Evolutionary conservation across 2,797 vertebrate genomes (phyloP).

Genomic region (Schizothorax lantsangensis): DNA sequence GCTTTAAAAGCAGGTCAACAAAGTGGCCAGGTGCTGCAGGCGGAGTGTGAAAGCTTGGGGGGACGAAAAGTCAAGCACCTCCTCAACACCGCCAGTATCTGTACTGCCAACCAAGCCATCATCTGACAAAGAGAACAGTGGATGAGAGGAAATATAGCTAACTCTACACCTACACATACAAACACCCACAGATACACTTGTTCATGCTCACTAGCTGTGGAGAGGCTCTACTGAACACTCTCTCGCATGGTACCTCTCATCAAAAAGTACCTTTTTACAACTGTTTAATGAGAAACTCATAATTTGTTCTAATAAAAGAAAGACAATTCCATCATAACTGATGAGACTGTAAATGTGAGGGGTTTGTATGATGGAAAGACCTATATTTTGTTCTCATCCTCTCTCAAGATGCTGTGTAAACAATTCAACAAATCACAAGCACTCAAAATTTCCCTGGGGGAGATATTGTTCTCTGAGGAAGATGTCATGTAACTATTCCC

Average conservation of each 20-base stretch:
- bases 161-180: conserved; percentile 46
- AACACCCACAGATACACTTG: conserved; percentile 37
- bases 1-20: conserved; percentile 80
- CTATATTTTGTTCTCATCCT: background rate
- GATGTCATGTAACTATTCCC: conserved; percentile 29
- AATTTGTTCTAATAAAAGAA: background rate
- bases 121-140: conserved; percentile 60
- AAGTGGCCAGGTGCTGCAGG: conserved; percentile 75
- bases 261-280: conserved; percentile 56
- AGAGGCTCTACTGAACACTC: conserved; percentile 50
- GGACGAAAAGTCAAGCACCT: conserved; percentile 67
- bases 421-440: conserved; percentile 54
- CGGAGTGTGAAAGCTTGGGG: conserved; percentile 72
- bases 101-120: conserved; percentile 61
- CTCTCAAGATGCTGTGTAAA: conserved; percentile 41
- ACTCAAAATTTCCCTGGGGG: conserved; percentile 54
- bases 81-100: conserved; percentile 65
- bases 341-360: background rate
- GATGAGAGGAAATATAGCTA: conserved; percentile 43
- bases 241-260: conserved; percentile 49
- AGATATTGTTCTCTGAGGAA: conserved; percentile 59
- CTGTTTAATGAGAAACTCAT: conserved; percentile 31
- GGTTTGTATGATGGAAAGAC: background rate
- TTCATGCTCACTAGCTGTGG: conserved; percentile 35
- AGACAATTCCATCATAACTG: background rate